Percentiles rank a stretch among this genome's conserved stretches.
phyloP scores from a whole-genome alignment of 2,888 invertebrate genomes.

The Malthinus seriepunctatus region DNA sequence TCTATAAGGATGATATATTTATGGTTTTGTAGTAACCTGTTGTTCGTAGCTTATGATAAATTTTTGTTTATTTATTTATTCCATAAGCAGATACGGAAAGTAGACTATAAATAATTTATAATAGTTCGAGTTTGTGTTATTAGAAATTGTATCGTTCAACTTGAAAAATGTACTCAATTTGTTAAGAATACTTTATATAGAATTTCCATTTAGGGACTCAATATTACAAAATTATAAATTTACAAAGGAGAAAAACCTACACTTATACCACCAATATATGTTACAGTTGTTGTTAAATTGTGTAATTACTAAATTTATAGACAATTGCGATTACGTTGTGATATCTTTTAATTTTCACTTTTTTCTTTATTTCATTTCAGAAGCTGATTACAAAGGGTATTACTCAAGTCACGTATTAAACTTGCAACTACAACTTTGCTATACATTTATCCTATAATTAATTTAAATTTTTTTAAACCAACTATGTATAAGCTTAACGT shows the following conservation, averaged over 20 bases:
- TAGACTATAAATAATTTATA: constrained; percentile 4
- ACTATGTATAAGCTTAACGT: too few species aligned
- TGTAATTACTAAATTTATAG: too few species aligned
- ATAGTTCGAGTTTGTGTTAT: neutral
- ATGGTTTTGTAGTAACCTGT: constrained; percentile 26
- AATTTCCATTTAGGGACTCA: constrained; percentile 2
- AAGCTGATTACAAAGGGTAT: too few species aligned
- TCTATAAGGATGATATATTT: constrained; percentile 28
- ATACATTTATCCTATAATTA: too few species aligned
- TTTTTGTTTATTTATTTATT: constrained; percentile 13
- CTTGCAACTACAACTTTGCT: too few species aligned
- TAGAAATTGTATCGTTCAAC: constrained; percentile 5
- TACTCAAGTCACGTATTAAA: too few species aligned
- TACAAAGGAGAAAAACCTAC: constrained; percentile 1
- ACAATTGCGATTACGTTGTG: neutral
- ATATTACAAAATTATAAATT: constrained; percentile 1
- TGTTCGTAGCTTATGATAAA: constrained; percentile 16
- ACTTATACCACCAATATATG: neutral
- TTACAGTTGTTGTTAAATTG: too few species aligned
- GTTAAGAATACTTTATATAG: constrained; percentile 5
- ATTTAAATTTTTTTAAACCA: too few species aligned
- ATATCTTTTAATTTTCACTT: neutral
- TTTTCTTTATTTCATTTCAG: too few species aligned
- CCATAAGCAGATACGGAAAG: constrained; percentile 7
- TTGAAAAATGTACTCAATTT: constrained; percentile 5